Percentiles rank a stretch among this genome's conserved stretches.
Conservation (phyloP, 2,888 invertebrate genomes). For the Steinernema carpocapsae region DNA sequence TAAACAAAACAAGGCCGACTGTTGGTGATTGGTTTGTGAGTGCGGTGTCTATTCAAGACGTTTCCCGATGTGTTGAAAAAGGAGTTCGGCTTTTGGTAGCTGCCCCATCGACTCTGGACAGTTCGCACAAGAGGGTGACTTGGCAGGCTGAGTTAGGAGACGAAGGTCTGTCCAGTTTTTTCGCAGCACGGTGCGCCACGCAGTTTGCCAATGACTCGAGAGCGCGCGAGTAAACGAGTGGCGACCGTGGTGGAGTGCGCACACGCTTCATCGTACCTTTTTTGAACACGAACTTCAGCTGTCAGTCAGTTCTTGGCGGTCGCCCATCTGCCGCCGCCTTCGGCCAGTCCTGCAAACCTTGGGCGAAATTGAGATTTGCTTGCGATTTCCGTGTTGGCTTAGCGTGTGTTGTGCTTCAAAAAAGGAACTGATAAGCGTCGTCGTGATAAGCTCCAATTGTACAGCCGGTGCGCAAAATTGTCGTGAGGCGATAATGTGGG, state of each 20-base stretch:
- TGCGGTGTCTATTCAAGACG: no score
- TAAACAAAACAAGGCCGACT: neutral
- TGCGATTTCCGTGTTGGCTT: no score
- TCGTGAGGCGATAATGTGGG: no score
- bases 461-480: no score
- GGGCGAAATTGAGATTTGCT: no score
- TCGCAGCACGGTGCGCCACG: slow-evolving; percentile 22
- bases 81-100: neutral
- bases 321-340: neutral
- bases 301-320: neutral
- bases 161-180: no score
- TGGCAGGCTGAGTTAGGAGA: no score
- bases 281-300: slow-evolving; percentile 27
- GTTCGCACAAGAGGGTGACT: no score
- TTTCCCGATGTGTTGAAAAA: no score
- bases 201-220: slow-evolving; percentile 21
- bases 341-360: neutral
- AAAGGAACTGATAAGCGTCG: no score
- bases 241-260: slow-evolving; percentile 21
- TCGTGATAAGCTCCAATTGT: no score
- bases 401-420: no score
- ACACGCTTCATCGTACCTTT: slow-evolving; percentile 28
- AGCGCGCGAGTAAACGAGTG: slow-evolving; percentile 25
- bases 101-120: neutral
- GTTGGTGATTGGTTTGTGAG: neutral